Percentiles rank a stretch among this genome's conserved stretches.
These are phyloP conservation scores for Nymphalis io DNA, from an alignment of 1,140 invertebrate genomes.

Conservation along the genomic window DNA sequence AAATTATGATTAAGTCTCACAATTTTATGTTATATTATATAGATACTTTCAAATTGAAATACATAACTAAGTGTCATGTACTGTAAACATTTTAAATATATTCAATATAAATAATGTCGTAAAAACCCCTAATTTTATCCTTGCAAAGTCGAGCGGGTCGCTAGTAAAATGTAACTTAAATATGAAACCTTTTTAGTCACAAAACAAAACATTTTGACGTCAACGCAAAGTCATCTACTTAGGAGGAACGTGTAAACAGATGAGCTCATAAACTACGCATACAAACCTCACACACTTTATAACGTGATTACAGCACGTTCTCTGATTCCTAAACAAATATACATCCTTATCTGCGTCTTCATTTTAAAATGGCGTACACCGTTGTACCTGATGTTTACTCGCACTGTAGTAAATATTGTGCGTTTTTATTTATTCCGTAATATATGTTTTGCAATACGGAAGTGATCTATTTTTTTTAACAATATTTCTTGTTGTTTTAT, in stretches of 20 bases:
- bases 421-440: constrained; percentile 7
- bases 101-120: background rate
- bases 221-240: constrained; percentile 33
- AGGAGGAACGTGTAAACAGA: constrained; percentile 32
- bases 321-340: constrained; percentile 60
- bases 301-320: constrained; percentile 50
- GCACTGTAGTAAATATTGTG: constrained; percentile 20
- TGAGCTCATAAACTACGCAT: constrained; percentile 36
- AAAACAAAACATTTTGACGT: constrained; percentile 26
- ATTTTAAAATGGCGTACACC: constrained; percentile 54
- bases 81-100: background rate
- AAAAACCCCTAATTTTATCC: background rate
- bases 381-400: constrained; percentile 30
- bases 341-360: constrained; percentile 54
- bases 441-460: too few relatives aligned
- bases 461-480: too few relatives aligned
- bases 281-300: constrained; percentile 33
- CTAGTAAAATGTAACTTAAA: constrained; percentile 1
- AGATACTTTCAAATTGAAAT: too few relatives aligned
- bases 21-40: too few relatives aligned
- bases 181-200: constrained; percentile 15
- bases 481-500: too few relatives aligned
- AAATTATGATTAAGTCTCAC: too few relatives aligned
- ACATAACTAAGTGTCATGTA: too few relatives aligned
- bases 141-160: background rate